Percentiles rank a stretch among this genome's conserved stretches.
phyloP scores from a whole-genome alignment of 2,113 vertebrate genomes.

The Chloebia gouldiae region DNA sequence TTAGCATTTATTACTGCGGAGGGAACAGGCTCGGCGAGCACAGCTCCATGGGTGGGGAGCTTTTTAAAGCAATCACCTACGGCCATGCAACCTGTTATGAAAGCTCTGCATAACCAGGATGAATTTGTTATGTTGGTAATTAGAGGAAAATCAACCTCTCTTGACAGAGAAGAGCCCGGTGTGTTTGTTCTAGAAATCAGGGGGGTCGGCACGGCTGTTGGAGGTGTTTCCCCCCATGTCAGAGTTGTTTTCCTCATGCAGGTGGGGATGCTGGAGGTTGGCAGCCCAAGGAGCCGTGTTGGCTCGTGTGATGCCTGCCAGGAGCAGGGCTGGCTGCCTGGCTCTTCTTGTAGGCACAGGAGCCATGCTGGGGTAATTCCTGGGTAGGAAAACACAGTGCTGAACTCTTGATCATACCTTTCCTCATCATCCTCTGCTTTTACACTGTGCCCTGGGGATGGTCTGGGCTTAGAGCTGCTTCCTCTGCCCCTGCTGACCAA shows the following conservation, averaged over 20 bases:
- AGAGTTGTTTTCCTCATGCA: not conserved
- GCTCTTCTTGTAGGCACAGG: not conserved
- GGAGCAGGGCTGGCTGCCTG: not conserved
- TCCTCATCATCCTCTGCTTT: fast-evolving
- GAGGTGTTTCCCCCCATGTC: not conserved
- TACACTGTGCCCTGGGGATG: fast-evolving
- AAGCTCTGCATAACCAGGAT: not conserved
- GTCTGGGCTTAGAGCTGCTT: not conserved
- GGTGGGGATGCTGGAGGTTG: not conserved
- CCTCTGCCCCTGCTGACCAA: fast-evolving
- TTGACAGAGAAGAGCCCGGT: not conserved
- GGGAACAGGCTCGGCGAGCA: not conserved
- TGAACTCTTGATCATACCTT: fast-evolving
- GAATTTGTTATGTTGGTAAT: not conserved
- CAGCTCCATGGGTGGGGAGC: conserved; percentile 28
- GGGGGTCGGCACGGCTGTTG: not conserved
- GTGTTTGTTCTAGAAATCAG: not conserved
- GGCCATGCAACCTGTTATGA: conserved; percentile 29
- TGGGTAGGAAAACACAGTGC: fast-evolving
- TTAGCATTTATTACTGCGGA: not conserved
- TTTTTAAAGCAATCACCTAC: conserved; percentile 54
- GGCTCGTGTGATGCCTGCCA: not conserved
- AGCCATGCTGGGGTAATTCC: not conserved
- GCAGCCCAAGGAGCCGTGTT: not conserved
- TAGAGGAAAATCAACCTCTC: not conserved